Percentiles rank a stretch among this genome's conserved stretches.
phyloP scores from a whole-genome alignment of 2,888 invertebrate genomes.

The Synergus japonicus region DNA sequence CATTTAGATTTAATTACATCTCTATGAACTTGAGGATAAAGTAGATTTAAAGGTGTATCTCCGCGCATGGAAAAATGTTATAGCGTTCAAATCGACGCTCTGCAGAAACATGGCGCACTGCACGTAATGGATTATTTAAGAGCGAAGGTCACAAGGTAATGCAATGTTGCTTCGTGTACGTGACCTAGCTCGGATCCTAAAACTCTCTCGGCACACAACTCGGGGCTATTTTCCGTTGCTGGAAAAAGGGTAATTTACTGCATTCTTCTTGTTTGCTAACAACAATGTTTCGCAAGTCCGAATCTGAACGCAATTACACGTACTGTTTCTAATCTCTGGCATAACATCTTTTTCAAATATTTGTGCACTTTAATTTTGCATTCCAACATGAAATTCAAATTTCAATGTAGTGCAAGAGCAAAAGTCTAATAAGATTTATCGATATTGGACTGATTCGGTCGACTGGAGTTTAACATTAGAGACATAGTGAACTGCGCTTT shows the following conservation, averaged over 20 bases:
- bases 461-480: background rate
- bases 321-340: background rate
- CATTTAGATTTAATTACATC: conserved; percentile 70
- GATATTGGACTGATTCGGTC: background rate
- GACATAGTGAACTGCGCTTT: background rate
- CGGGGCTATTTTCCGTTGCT: background rate
- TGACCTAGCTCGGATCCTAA: conserved; percentile 19
- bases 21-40: conserved; percentile 62
- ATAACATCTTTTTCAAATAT: background rate
- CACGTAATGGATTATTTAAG: conserved; percentile 71
- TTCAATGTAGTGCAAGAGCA: background rate
- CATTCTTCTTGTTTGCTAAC: conserved; percentile 43
- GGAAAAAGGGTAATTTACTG: background rate
- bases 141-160: conserved; percentile 60
- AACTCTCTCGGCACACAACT: conserved; percentile 3
- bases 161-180: conserved; percentile 50
- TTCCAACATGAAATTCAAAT: background rate
- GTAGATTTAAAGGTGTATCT: conserved; percentile 52
- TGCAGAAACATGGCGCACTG: conserved; percentile 57
- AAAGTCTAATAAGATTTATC: background rate
- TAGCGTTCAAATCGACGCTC: conserved; percentile 49
- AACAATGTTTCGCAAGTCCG: conserved; percentile 37
- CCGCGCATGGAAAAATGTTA: conserved; percentile 49
- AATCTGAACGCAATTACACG: background rate
- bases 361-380: background rate